phyloP scores from a whole-genome alignment of 2,888 invertebrate genomes.

The Aethes cnicana region DNA sequence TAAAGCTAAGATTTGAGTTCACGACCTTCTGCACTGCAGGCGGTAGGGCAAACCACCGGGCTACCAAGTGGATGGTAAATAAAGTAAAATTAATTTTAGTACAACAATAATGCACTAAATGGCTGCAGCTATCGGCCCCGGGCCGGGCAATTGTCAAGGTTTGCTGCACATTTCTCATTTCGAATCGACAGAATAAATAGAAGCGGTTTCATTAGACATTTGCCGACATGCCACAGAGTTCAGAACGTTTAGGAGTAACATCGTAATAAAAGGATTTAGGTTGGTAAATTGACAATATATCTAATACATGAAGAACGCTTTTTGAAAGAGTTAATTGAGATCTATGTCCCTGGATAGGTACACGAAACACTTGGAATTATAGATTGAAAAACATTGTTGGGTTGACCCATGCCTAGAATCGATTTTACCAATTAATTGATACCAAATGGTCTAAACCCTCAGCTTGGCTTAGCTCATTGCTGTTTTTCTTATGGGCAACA shows the following conservation, averaged over 20 bases:
- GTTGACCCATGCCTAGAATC: too few species aligned
- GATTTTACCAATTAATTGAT: too few species aligned
- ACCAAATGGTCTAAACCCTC: too few species aligned
- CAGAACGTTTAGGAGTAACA: constrained; percentile 30
- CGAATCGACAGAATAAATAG: constrained; percentile 72
- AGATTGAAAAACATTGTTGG: too few species aligned
- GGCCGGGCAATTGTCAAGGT: constrained; percentile 55
- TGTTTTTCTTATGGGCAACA: too few species aligned
- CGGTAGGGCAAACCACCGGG: too few species aligned
- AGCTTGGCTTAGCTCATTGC: too few species aligned
- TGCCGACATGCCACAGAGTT: constrained; percentile 56
- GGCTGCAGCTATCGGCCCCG: constrained; percentile 29
- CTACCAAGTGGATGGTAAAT: not conserved
- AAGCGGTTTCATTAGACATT: constrained; percentile 73
- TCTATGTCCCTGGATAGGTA: too few species aligned
- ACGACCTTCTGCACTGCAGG: not conserved
- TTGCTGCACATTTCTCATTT: constrained; percentile 76
- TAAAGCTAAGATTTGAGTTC: too few species aligned
- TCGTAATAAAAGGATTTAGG: not conserved
- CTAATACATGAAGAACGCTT: too few species aligned
- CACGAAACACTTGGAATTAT: too few species aligned
- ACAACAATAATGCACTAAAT: constrained; percentile 17
- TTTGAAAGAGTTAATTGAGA: too few species aligned
- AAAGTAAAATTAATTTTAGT: constrained; percentile 1
- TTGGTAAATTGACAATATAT: not conserved